Conservation (phyloP, 2,113 vertebrate genomes). For the Pseudopodoces humilis region DNA sequence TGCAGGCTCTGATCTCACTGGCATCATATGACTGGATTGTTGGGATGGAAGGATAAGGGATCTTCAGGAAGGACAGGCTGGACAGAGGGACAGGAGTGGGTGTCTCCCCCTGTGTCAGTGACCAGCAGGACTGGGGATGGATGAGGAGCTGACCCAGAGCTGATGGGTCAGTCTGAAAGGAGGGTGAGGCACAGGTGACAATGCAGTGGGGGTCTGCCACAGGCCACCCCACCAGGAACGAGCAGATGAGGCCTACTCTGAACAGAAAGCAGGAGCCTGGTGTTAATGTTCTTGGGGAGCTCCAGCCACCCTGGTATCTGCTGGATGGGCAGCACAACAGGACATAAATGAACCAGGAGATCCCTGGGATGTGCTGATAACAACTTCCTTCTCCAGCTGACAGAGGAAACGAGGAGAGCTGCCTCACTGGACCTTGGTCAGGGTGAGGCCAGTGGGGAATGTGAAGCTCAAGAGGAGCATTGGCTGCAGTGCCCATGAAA, state of each 20-base stretch:
- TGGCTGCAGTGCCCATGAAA: not conserved
- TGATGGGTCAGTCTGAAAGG: not conserved
- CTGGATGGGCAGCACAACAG: not conserved
- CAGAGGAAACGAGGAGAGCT: not conserved
- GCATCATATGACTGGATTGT: not conserved
- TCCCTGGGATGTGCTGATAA: not conserved
- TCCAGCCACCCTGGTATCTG: not conserved
- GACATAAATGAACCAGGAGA: not conserved
- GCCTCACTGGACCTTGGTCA: not conserved
- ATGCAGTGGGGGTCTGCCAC: not conserved
- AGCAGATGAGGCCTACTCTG: too few relatives aligned
- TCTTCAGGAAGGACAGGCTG: not conserved
- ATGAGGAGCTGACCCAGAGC: fast-evolving
- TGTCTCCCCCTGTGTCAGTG: not conserved
- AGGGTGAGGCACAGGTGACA: not conserved
- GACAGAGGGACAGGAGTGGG: too few relatives aligned
- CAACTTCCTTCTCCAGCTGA: not conserved
- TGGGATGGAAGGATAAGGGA: not conserved
- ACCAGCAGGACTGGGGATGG: not conserved
- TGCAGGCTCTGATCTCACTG: not conserved
- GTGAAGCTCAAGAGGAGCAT: not conserved
- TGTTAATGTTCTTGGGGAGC: not conserved
- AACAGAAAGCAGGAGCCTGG: not conserved
- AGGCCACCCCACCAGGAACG: not conserved
- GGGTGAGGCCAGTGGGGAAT: not conserved